These are phyloP conservation scores for Ditula angustiorana DNA, from an alignment of 2,888 invertebrate genomes.

Conservation along the genomic window DNA sequence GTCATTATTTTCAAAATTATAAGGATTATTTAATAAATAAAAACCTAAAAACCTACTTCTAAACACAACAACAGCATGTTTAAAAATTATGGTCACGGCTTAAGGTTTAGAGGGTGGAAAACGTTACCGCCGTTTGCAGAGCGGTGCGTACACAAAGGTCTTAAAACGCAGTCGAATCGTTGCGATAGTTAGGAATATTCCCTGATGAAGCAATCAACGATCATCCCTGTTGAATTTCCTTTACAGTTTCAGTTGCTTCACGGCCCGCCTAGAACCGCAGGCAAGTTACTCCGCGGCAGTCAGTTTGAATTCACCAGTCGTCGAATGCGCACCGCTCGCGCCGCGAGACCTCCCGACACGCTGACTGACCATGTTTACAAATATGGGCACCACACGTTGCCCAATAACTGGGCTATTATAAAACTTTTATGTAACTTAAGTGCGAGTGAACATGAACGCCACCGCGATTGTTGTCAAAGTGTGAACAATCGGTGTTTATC, in stretches of 20 bases:
- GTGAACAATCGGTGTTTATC: not conserved
- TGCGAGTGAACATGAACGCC: not conserved
- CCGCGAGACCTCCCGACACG: conserved; percentile 32
- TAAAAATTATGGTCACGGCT: too few relatives aligned
- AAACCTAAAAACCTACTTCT: too few relatives aligned
- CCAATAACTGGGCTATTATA: conserved; percentile 14
- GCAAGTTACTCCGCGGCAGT: not conserved
- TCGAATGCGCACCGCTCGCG: conserved; percentile 11
- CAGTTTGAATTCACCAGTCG: not conserved
- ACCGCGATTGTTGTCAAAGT: not conserved
- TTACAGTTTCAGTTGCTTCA: conserved; percentile 21
- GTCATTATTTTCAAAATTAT: too few relatives aligned
- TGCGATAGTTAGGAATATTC: too few relatives aligned
- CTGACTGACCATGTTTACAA: conserved; percentile 36
- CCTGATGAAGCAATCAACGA: not conserved
- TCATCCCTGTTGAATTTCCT: conserved; percentile 1
- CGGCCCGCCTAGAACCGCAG: not conserved
- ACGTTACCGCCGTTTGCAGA: too few relatives aligned
- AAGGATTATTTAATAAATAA: too few relatives aligned
- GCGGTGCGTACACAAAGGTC: too few relatives aligned
- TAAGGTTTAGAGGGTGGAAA: too few relatives aligned
- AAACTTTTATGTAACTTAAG: not conserved
- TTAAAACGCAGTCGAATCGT: too few relatives aligned
- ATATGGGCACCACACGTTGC: conserved; percentile 23
- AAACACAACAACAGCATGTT: too few relatives aligned